phyloP scores from a whole-genome alignment of 2,888 invertebrate species.

The Endotricha flammealis region DNA sequence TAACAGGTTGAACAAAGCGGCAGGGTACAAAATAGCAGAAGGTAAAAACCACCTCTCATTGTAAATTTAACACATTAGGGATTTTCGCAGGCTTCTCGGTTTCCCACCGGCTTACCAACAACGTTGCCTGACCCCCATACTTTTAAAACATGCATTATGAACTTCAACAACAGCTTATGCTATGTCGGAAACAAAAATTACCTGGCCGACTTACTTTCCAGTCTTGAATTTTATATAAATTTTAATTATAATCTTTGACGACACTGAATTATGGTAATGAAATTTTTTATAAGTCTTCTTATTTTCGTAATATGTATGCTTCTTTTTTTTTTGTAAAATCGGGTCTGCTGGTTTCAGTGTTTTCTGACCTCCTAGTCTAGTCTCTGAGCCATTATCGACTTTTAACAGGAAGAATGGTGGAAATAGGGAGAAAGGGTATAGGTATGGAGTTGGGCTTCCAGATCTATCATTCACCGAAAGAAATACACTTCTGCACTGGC shows the following conservation, averaged over 20 bases:
- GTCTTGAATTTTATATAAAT: background rate
- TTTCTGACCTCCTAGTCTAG: too few species aligned
- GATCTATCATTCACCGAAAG: too few species aligned
- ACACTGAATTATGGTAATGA: too few species aligned
- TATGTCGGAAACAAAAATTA: background rate
- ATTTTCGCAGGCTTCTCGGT: slow-evolving; percentile 35
- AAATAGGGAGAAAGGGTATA: too few species aligned
- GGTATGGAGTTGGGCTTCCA: too few species aligned
- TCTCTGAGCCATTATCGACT: too few species aligned
- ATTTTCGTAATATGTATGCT: too few species aligned
- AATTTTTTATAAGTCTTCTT: too few species aligned
- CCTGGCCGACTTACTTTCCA: background rate
- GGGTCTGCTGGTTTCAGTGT: too few species aligned
- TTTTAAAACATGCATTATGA: slow-evolving; percentile 45
- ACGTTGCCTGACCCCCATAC: slow-evolving; percentile 26
- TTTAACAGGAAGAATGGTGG: too few species aligned
- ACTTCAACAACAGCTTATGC: slow-evolving; percentile 17
- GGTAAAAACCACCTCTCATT: slow-evolving; percentile 37
- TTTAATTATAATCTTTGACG: background rate
- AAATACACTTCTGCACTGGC: too few species aligned
- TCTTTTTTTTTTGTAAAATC: too few species aligned
- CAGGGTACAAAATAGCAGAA: slow-evolving; percentile 12
- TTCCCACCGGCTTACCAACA: slow-evolving; percentile 29
- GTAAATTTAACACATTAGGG: slow-evolving; percentile 46
- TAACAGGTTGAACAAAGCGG: slow-evolving; percentile 23